phyloP scores from a whole-genome alignment of 1,140 invertebrate genomes.

The Psilanteris sp. region DNA sequence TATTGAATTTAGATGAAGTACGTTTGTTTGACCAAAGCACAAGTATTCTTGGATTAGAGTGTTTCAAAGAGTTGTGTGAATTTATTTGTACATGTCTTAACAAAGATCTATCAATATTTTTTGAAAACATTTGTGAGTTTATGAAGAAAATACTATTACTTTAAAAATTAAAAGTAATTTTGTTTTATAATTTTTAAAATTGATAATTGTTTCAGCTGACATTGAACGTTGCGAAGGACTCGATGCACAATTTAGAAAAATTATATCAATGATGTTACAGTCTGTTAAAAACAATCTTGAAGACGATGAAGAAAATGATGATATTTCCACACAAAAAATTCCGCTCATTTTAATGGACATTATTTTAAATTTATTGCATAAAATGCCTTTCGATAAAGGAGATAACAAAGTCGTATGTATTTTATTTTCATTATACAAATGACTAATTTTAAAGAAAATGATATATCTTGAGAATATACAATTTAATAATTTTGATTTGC shows the following conservation, averaged over 20 bases:
- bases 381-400: constrained; percentile 71
- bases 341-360: constrained; percentile 74
- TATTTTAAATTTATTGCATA: constrained; percentile 70
- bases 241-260: constrained; percentile 61
- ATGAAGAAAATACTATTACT: too few species aligned
- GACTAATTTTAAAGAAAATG: too few species aligned
- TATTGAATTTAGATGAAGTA: constrained; percentile 71
- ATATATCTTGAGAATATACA: too few species aligned
- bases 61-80: constrained; percentile 80
- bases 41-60: constrained; percentile 78
- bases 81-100: constrained; percentile 77
- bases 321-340: constrained; percentile 71
- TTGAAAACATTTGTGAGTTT: constrained; percentile 78
- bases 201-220: constrained; percentile 43
- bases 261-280: constrained; percentile 63
- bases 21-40: constrained; percentile 76
- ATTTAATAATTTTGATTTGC: constrained; percentile 22
- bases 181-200: too few species aligned
- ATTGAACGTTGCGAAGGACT: constrained; percentile 45
- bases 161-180: too few species aligned
- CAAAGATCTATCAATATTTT: constrained; percentile 77
- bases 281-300: constrained; percentile 58
- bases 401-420: constrained; percentile 55
- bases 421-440: too few species aligned
- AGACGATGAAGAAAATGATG: constrained; percentile 67